A percentile compares a stretch with the other conserved stretches of the same genome.
phyloP scores from a whole-genome alignment of 2,888 invertebrate genomes.

The Pycnomerus fuliginosus region DNA sequence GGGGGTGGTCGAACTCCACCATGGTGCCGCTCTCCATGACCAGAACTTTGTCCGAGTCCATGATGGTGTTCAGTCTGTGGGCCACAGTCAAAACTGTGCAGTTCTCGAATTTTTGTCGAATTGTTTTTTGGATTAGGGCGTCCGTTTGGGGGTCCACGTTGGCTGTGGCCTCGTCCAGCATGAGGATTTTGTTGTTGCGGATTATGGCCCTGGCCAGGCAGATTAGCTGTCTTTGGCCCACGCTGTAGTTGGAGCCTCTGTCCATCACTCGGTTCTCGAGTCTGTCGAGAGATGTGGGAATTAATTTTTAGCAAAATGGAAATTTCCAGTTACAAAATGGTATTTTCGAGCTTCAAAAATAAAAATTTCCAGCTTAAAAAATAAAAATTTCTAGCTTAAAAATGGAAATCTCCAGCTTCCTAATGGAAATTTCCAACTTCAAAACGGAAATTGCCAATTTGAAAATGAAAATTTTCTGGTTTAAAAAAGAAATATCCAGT shows the following conservation, averaged over 20 bases:
- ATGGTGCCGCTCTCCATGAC: slow-evolving; percentile 70
- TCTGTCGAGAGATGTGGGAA: too few relatives aligned
- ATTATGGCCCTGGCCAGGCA: slow-evolving; percentile 66
- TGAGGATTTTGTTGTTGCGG: slow-evolving; percentile 48
- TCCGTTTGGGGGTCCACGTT: slow-evolving; percentile 80
- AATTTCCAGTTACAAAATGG: too few relatives aligned
- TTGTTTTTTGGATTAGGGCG: slow-evolving; percentile 73
- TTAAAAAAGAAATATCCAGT: too few relatives aligned
- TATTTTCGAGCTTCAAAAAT: too few relatives aligned
- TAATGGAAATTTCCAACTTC: too few relatives aligned
- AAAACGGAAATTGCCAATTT: too few relatives aligned
- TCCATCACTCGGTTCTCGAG: too few relatives aligned
- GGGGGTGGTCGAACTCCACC: slow-evolving; percentile 76
- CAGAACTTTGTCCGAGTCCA: slow-evolving; percentile 78
- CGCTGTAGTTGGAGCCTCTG: slow-evolving; percentile 55
- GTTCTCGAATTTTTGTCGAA: slow-evolving; percentile 68
- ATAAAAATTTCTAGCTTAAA: too few relatives aligned
- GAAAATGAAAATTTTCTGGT: too few relatives aligned
- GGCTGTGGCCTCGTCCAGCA: slow-evolving; percentile 72
- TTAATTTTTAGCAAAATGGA: too few relatives aligned
- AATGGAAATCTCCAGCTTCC: too few relatives aligned
- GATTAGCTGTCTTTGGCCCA: slow-evolving; percentile 64
- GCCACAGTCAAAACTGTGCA: slow-evolving; percentile 84
- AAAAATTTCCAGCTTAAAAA: too few relatives aligned
- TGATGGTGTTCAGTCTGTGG: slow-evolving; percentile 79